Evolutionary conservation across 2,888 invertebrate genomes (phyloP).

Genomic region (Dusona sp.): DNA sequence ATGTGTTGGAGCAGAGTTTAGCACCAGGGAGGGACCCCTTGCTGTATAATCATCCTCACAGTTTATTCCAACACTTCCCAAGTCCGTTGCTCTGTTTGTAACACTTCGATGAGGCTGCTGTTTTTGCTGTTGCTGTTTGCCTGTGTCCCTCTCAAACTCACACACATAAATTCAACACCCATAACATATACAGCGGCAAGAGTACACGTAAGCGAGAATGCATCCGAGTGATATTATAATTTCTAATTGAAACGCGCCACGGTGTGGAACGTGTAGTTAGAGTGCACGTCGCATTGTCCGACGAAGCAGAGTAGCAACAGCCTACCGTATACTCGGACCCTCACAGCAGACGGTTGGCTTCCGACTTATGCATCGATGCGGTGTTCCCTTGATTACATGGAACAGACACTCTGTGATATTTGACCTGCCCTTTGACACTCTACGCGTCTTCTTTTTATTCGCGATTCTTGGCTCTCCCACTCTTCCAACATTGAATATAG

Average conservation of each 20-base stretch:
- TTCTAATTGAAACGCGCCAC: conserved; percentile 67
- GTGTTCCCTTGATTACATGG: conserved; percentile 55
- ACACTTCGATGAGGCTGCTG: conserved; percentile 33
- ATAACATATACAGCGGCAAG: neutral
- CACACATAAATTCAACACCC: conserved; percentile 19
- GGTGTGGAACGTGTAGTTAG: conserved; percentile 60
- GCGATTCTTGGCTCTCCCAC: neutral
- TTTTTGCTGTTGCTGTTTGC: conserved; percentile 31
- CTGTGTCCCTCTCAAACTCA: conserved; percentile 1
- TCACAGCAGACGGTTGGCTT: conserved; percentile 59
- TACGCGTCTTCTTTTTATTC: neutral
- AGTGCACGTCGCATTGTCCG: conserved; percentile 59
- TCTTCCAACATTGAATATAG: neutral
- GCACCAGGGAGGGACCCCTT: conserved; percentile 26
- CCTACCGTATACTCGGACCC: conserved; percentile 28
- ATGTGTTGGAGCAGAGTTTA: conserved; percentile 12
- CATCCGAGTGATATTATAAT: conserved; percentile 64
- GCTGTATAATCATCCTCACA: conserved; percentile 40
- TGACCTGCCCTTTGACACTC: conserved; percentile 37
- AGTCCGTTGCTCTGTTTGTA: conserved; percentile 44
- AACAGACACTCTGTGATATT: conserved; percentile 40
- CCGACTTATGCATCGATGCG: conserved; percentile 61
- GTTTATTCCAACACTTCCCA: conserved; percentile 19
- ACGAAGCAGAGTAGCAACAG: conserved; percentile 45
- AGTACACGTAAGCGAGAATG: conserved; percentile 50